Base-by-base conservation (phyloP, 2,888 invertebrate species). In the Seira sanloemensis region DNA sequence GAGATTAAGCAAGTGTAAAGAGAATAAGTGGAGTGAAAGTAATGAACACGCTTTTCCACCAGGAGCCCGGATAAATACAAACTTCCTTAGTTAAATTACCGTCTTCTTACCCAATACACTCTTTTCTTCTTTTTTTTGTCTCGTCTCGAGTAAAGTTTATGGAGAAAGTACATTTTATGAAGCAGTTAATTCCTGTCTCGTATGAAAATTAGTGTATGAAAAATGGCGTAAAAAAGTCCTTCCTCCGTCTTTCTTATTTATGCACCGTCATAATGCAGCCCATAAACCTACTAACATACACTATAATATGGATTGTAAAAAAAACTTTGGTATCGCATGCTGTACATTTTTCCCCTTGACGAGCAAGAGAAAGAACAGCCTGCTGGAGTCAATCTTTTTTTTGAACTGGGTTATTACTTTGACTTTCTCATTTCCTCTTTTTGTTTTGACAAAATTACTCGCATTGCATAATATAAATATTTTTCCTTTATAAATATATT, bases 21-120 rank as follows among this genome's bases (percentile, higher is more conserved):
- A n/a, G 58, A 58, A 58, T 58, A 58, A 58, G 58, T 58, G 18
- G 58, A 58, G 58, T 58, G 58, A 58, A 58, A 58, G 58, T 58
- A 12, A 58, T 58, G 58, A 58, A 58, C 9, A 18, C n/a, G 7
- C n/a, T 18, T 18, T 58, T 58, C 58, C n/a, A 12, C 58, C 18
- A 58, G n/a, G 37, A 58, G n/a, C 37, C 37, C 12, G 18, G 58
- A 58, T 58, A 58, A 58, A 58, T 58, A 58, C 58, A 4, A 58
- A 58, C 58, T 58, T 58, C 58, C 58, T 58, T 58, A 58, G 9
- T 18, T 58, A 58, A 58, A 58, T 58, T 58, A 58, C 7, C 16
- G 58, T n/a, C 7, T 58, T 58, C n/a, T 58, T 58, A 12, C 18
- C 7, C 12, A 37, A 37, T 37, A n/a, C 37, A 37, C 37, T 37